Conservation (phyloP, 2,113 vertebrate genomes). For the Scartelaos histophorus region DNA sequence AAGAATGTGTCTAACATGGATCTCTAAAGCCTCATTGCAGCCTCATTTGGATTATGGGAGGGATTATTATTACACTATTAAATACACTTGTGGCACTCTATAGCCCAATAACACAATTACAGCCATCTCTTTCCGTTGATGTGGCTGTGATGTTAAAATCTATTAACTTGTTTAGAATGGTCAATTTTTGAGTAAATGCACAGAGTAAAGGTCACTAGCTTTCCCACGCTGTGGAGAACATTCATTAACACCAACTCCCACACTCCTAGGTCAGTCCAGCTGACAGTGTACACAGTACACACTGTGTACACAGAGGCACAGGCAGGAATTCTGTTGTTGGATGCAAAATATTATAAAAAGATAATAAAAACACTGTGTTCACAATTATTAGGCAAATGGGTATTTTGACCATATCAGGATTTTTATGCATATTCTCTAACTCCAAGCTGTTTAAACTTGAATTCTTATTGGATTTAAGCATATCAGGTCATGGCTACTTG, state of each 20-base stretch:
- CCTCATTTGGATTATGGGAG: not conserved
- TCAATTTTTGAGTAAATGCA: not conserved
- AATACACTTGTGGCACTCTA: not conserved
- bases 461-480: too few species aligned
- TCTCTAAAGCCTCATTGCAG: not conserved
- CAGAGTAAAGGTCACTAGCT: conserved; percentile 8
- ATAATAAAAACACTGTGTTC: too few species aligned
- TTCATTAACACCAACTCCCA: conserved; percentile 26
- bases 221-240: conserved; percentile 26
- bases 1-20: not conserved
- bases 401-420: too few species aligned
- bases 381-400: too few species aligned
- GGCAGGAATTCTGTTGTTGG: not conserved
- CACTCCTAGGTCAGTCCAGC: conserved; percentile 11
- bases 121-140: not conserved
- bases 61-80: too few species aligned
- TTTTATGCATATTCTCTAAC: too few species aligned
- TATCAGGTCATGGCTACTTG: too few species aligned
- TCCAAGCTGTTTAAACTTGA: too few species aligned
- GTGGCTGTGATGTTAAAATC: not conserved
- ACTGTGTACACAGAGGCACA: not conserved
- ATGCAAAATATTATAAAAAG: too few species aligned
- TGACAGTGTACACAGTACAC: not conserved
- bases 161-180: not conserved
- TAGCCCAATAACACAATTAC: not conserved